phyloP scores from a whole-genome alignment of 2,113 vertebrate species.

The Mustela nigripes region DNA sequence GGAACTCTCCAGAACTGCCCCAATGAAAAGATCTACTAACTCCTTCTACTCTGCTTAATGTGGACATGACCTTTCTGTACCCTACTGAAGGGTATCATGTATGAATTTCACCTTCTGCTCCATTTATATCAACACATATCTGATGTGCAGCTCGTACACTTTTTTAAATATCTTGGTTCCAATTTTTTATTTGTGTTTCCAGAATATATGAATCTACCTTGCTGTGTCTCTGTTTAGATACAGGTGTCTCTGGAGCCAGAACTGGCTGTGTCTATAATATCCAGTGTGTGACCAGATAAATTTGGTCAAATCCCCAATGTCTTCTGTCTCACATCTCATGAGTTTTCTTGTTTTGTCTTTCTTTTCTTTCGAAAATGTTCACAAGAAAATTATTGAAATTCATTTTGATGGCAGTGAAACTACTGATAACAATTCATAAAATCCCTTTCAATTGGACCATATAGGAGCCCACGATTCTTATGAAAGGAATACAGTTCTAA shows the following conservation, averaged over 20 bases:
- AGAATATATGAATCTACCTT: neutral
- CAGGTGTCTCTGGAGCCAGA: no score
- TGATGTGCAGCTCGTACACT: neutral
- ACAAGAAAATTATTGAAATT: neutral
- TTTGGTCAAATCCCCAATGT: neutral
- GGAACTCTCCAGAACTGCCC: neutral
- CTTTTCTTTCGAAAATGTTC: neutral
- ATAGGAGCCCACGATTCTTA: no score
- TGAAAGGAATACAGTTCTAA: neutral
- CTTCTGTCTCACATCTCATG: neutral
- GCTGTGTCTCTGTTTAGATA: neutral
- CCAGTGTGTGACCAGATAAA: neutral
- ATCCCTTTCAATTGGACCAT: neutral
- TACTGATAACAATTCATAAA: neutral
- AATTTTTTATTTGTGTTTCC: neutral
- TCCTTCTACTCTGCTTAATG: neutral
- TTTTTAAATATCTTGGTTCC: neutral
- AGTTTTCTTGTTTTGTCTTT: neutral
- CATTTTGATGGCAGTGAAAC: neutral
- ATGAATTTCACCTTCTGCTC: neutral
- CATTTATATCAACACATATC: neutral
- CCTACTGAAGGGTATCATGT: fast-evolving
- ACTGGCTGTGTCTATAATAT: neutral
- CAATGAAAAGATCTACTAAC: neutral
- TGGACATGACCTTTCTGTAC: neutral